Conservation (phyloP, 2,888 invertebrate species). For the Disparrhopalites patrizii region DNA sequence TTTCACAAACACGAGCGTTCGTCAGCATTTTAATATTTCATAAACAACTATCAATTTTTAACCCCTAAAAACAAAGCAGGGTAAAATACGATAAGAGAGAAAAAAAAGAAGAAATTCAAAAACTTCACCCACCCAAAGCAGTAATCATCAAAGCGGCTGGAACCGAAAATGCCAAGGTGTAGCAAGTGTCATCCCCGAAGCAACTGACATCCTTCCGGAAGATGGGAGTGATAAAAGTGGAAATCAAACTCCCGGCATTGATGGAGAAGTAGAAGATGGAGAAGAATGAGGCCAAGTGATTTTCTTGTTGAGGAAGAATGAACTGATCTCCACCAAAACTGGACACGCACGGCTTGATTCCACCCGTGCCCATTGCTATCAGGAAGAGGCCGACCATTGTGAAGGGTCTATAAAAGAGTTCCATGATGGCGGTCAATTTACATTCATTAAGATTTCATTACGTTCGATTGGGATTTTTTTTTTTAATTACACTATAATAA, state of each 20-base stretch:
- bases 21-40: too few species aligned
- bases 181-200: slow-evolving; percentile 34
- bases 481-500: too few species aligned
- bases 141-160: slow-evolving; percentile 34
- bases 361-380: slow-evolving; percentile 89
- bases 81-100: not conserved
- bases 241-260: slow-evolving; percentile 62
- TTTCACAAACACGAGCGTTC: too few species aligned
- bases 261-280: slow-evolving; percentile 92
- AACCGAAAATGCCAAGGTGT: slow-evolving; percentile 34
- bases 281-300: slow-evolving; percentile 77
- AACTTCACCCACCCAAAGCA: slow-evolving; percentile 28
- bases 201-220: slow-evolving; percentile 58
- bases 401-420: slow-evolving; percentile 52
- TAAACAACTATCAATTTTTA: too few species aligned
- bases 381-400: slow-evolving; percentile 55
- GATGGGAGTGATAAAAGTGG: slow-evolving; percentile 69
- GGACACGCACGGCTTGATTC: slow-evolving; percentile 88
- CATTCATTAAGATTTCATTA: not conserved
- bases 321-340: slow-evolving; percentile 97
- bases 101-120: not conserved
- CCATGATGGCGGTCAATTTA: too few species aligned
- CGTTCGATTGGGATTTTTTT: too few species aligned
- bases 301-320: slow-evolving; percentile 70
- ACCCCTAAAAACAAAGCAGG: too few species aligned